A percentile compares a stretch with the other conserved stretches of the same genome.
Conservation (phyloP, 2,113 vertebrate species). For the Mesembrinibis cayennensis region DNA sequence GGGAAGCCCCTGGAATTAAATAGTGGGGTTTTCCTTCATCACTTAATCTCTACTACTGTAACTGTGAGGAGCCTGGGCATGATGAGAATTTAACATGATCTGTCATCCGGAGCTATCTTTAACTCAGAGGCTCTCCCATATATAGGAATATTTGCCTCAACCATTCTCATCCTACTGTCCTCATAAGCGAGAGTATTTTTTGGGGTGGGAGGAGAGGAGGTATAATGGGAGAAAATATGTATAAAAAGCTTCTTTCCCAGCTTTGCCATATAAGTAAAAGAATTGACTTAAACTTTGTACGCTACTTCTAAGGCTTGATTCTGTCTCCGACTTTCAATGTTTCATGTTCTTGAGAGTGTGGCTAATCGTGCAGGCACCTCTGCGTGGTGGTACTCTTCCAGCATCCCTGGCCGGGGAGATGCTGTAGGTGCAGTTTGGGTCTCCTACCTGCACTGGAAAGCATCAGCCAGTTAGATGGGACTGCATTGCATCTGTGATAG, state of each 20-base stretch:
- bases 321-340: not conserved
- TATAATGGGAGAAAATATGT: constrained; percentile 8
- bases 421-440: not conserved
- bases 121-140: constrained; percentile 35
- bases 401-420: not conserved
- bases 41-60: not conserved
- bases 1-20: not conserved
- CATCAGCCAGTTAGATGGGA: not conserved
- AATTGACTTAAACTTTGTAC: not conserved
- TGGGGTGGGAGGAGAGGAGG: not conserved
- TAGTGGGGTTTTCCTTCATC: not conserved
- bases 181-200: not conserved
- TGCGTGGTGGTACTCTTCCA: not conserved
- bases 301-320: not conserved
- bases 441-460: not conserved
- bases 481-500: not conserved
- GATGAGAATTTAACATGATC: constrained; percentile 26
- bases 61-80: not conserved
- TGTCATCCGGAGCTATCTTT: constrained; percentile 30
- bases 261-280: constrained; percentile 40
- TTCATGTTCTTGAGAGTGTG: not conserved
- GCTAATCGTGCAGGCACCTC: not conserved
- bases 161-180: not conserved
- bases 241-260: not conserved
- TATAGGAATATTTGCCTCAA: constrained; percentile 26